Conservation (phyloP, 1,140 invertebrate genomes). For the Drosophila sturtevanti region DNA sequence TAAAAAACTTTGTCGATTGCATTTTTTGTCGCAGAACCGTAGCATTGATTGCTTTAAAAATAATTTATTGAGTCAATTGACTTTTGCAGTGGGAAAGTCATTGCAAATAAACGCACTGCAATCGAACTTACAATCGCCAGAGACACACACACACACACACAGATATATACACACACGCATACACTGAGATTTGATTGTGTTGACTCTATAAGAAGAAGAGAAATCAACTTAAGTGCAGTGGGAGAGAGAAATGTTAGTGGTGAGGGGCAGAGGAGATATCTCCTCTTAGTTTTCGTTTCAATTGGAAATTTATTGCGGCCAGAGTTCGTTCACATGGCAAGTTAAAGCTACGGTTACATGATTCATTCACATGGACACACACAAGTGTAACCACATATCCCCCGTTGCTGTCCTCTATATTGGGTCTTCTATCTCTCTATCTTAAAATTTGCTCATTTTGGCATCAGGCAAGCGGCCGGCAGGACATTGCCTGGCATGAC, state of each 20-base stretch:
- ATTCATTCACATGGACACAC: constrained; percentile 59
- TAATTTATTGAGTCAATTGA: constrained; percentile 82
- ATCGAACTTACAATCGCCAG: constrained; percentile 70
- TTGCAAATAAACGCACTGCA: constrained; percentile 76
- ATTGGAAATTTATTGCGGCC: constrained; percentile 78
- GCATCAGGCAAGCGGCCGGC: constrained; percentile 5
- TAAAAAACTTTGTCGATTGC: constrained; percentile 43
- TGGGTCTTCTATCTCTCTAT: constrained; percentile 1
- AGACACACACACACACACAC: constrained; percentile 34
- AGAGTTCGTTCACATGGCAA: constrained; percentile 76
- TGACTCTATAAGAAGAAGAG: constrained; percentile 50
- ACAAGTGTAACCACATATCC: constrained; percentile 10
- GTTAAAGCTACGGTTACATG: constrained; percentile 68
- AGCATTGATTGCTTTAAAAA: constrained; percentile 79
- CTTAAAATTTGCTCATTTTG: constrained; percentile 45
- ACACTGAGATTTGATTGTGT: constrained; percentile 50
- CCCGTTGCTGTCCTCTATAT: not conserved
- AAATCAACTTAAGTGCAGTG: constrained; percentile 65
- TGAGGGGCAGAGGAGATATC: not conserved
- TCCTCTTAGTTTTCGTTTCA: constrained; percentile 48
- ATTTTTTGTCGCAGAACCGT: constrained; percentile 63
- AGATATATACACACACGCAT: constrained; percentile 22
- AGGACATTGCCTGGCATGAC: constrained; percentile 27
- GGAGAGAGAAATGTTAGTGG: constrained; percentile 1
- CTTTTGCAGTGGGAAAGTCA: constrained; percentile 63